Base-by-base conservation (phyloP, 2,113 vertebrate species). In the Xiphophorus couchianus region DNA sequence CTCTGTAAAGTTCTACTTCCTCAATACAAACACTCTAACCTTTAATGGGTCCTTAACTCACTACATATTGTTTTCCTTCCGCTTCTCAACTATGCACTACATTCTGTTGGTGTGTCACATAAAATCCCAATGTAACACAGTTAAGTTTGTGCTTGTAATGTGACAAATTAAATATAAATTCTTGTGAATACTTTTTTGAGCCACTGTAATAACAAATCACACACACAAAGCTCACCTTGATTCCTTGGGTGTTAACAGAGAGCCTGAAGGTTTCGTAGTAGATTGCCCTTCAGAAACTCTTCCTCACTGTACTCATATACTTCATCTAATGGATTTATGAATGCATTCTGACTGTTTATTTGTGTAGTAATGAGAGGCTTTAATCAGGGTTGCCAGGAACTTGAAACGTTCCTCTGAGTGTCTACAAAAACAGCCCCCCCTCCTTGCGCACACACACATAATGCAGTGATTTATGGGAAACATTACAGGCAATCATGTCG, bases 401-500 rank as follows among this genome's bases (percentile, higher is more conserved):
- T 84, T 89, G 71, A 89, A 86, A 81, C 54, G 64, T 86, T 89
- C 54, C 62, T 88, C 78, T 67, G 73, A 81, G 87, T 37, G 67
- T 73, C 82, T 80, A 77, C 63, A 58, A 19, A 73, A 77, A 69
- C 73, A 58, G 63, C 74, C 65, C 42, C 42, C 28, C 28, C 28
- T 28, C 28, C 28, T 28, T 28, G 28, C 28, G 28, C 28, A 28
- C 62, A 54, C 35, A 78, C 30, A 71, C 67, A 75, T 67, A 78
- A 64, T 42, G 42, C 42, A 19, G 72, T 92, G 91, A 93, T 93
- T 94, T 92, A 93, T 93, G 90, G 73, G 90, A 87, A 92, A 92
- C 91, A 93, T 94, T 93, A 93, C 90, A 93, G 83, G 89, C 90
- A 89, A 93, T 92, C 90, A 93, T 92, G 88, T 91, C 74, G 88